These are phyloP conservation scores for Hyaena hyaena DNA, from an alignment of 2,113 vertebrate species.

Conservation along the genomic window DNA sequence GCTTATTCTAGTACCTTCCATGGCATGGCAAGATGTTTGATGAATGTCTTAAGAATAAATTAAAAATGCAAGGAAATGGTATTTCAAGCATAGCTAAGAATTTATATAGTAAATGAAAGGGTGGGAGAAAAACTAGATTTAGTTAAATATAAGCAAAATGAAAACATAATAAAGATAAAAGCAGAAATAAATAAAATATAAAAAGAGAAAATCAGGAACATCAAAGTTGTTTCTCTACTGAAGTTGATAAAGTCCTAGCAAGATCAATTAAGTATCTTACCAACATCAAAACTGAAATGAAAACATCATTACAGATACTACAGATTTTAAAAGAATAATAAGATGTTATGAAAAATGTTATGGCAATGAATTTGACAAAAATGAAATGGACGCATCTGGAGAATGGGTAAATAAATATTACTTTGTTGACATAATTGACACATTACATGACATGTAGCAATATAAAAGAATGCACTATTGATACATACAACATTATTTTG, in stretches of 20 bases:
- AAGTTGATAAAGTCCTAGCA: not conserved
- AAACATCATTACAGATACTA: not conserved
- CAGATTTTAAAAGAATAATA: not conserved
- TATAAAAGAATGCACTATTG: not conserved
- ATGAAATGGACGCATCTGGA: not conserved
- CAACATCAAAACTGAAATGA: not conserved
- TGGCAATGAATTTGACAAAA: not conserved
- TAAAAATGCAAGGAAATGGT: not conserved
- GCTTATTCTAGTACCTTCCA: not conserved
- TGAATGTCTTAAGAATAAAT: not conserved
- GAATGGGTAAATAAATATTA: not conserved
- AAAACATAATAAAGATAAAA: not conserved
- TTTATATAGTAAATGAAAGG: not conserved
- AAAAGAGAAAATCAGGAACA: not conserved
- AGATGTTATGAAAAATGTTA: not conserved
- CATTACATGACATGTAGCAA: not conserved
- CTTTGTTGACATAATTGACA: not conserved
- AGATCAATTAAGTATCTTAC: not conserved
- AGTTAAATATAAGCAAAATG: constrained; percentile 10
- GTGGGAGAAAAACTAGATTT: not conserved
- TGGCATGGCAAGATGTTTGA: not conserved
- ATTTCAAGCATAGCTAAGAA: not conserved
- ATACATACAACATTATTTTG: not conserved
- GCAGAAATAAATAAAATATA: not conserved
- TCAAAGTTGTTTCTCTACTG: not conserved